Evolutionary conservation across 2,888 invertebrate species (phyloP).

Genomic region (Caenorhabditis angaria): DNA sequence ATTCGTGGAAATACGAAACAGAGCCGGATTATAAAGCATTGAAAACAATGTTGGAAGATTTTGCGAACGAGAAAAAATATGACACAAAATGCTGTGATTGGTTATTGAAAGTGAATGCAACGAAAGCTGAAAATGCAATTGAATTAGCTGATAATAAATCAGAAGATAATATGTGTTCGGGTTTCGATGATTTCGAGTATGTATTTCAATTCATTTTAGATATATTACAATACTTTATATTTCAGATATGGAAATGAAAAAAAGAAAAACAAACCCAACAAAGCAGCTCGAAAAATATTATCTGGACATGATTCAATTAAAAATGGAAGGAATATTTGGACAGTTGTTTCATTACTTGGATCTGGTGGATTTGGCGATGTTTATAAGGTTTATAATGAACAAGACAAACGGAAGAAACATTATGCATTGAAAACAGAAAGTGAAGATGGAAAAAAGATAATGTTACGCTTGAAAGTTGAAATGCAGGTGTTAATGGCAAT

Average conservation of each 20-base stretch:
- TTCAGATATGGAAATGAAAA: neutral
- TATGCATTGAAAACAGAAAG: constrained; percentile 7
- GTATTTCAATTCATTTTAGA: neutral
- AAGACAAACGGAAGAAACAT: neutral
- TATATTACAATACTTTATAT: neutral
- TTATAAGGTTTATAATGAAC: neutral
- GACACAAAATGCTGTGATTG: constrained; percentile 6
- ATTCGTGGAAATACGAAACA: constrained; percentile 16
- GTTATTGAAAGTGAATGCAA: constrained; percentile 9
- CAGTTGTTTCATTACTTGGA: neutral
- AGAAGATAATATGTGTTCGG: neutral
- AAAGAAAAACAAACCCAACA: neutral
- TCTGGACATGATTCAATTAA: neutral
- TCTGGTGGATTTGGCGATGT: neutral
- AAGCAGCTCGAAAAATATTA: neutral
- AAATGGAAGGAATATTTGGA: neutral
- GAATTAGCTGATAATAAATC: neutral
- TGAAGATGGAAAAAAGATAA: neutral
- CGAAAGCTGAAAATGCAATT: neutral
- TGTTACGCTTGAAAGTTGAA: neutral
- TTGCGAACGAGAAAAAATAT: neutral
- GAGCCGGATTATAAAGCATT: constrained; percentile 23
- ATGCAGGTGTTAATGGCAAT: constrained; percentile 16
- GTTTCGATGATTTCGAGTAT: neutral
- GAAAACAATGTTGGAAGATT: neutral